Conservation (phyloP, 2,888 invertebrate genomes). For the Clostera curtula region DNA sequence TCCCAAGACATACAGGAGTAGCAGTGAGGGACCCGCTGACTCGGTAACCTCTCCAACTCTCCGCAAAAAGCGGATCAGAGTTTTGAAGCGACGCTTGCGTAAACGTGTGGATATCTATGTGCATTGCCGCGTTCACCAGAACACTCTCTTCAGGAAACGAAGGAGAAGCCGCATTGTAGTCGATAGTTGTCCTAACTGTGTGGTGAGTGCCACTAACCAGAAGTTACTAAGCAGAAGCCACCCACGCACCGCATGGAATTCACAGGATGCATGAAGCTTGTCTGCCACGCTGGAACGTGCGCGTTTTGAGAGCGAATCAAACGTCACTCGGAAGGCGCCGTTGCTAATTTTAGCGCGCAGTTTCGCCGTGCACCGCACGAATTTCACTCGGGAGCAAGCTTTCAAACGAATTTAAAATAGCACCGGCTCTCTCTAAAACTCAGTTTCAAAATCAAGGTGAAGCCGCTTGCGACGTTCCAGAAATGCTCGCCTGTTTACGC, state of each 20-base stretch:
- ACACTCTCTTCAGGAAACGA: constrained; percentile 39
- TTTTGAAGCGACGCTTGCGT: constrained; percentile 53
- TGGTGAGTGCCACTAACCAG: constrained; percentile 69
- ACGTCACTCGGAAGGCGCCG: constrained; percentile 24
- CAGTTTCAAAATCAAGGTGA: constrained; percentile 74
- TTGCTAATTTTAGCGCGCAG: constrained; percentile 47
- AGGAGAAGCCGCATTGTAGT: constrained; percentile 38
- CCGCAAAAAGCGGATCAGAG: constrained; percentile 48
- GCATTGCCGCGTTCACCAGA: constrained; percentile 54
- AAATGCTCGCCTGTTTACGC: constrained; percentile 54
- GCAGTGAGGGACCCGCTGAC: constrained; percentile 67
- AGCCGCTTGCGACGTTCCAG: constrained; percentile 60
- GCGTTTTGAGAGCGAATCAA: constrained; percentile 19
- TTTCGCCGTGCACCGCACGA: constrained; percentile 51
- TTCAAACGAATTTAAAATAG: constrained; percentile 67
- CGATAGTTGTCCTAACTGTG: constrained; percentile 56
- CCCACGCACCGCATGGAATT: constrained; percentile 47
- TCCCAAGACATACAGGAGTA: constrained; percentile 66
- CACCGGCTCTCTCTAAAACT: constrained; percentile 53
- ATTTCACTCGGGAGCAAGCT: constrained; percentile 62
- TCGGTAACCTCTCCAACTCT: constrained; percentile 57
- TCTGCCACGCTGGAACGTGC: constrained; percentile 25
- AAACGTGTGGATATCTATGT: constrained; percentile 66
- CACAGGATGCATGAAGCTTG: constrained; percentile 44
- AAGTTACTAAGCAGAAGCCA: constrained; percentile 17